phyloP scores from a whole-genome alignment of 2,888 invertebrate genomes.

The Drosophila multiciliata region DNA sequence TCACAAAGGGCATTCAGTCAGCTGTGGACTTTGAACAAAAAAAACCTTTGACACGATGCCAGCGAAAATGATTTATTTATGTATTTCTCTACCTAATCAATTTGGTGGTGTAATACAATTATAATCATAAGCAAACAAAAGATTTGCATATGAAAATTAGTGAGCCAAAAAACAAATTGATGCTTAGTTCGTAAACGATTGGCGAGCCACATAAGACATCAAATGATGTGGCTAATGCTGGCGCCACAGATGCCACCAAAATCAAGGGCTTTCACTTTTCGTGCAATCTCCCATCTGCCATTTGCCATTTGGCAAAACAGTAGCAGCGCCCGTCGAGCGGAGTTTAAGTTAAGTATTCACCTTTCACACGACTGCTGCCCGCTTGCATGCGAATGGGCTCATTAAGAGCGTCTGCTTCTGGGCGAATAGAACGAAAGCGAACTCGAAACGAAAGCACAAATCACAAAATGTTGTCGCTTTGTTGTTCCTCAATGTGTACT shows the following conservation, averaged over 20 bases:
- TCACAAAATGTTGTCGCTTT: slow-evolving; percentile 15
- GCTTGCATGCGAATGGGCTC: slow-evolving; percentile 70
- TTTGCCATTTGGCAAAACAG: slow-evolving; percentile 51
- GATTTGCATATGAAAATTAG: slow-evolving; percentile 7
- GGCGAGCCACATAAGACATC: slow-evolving; percentile 53
- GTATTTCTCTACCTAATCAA: background rate
- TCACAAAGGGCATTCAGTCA: background rate
- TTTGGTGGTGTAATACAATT: slow-evolving; percentile 15
- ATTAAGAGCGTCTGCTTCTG: slow-evolving; percentile 60
- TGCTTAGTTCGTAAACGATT: slow-evolving; percentile 21
- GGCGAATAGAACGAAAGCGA: slow-evolving; percentile 48
- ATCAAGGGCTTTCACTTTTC: slow-evolving; percentile 71
- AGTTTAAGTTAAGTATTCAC: slow-evolving; percentile 56
- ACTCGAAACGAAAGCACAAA: slow-evolving; percentile 54
- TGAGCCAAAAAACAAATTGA: slow-evolving; percentile 12
- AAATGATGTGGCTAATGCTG: slow-evolving; percentile 51
- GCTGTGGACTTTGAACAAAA: background rate
- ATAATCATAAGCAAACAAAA: slow-evolving; percentile 5
- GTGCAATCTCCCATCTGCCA: slow-evolving; percentile 24
- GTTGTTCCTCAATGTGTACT: background rate
- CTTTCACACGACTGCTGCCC: slow-evolving; percentile 60
- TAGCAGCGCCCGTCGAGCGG: slow-evolving; percentile 38
- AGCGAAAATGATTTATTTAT: background rate
- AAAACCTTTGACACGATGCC: background rate
- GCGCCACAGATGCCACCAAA: slow-evolving; percentile 60